These are phyloP conservation scores for Barypeithes pellucidus DNA, from an alignment of 2,888 invertebrate genomes.

Conservation along the genomic window DNA sequence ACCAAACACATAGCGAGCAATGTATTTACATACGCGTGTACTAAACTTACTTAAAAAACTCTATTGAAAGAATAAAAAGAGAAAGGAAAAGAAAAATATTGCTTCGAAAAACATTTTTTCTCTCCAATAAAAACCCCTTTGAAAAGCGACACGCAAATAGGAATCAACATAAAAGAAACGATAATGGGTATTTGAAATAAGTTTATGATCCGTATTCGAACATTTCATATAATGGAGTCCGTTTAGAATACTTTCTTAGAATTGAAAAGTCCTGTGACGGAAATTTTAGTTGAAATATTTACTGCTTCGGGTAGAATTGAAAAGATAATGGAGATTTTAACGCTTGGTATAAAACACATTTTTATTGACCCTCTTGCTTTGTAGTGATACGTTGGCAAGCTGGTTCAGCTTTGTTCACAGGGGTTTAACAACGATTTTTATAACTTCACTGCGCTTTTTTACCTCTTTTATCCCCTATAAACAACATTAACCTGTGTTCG, in stretches of 20 bases:
- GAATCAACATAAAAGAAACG: conserved; percentile 31
- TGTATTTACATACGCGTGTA: background rate
- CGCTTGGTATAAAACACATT: no score
- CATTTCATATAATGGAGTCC: conserved; percentile 11
- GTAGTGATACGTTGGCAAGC: no score
- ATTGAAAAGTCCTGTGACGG: conserved; percentile 9
- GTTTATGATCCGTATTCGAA: conserved; percentile 26
- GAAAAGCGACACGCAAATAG: conserved; percentile 14
- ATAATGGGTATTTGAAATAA: conserved; percentile 33
- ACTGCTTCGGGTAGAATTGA: no score
- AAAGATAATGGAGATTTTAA: no score
- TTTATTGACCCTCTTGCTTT: no score
- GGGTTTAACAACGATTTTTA: no score
- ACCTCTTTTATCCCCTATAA: no score
- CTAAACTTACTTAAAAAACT: background rate
- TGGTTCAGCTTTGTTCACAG: no score
- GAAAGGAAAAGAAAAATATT: conserved; percentile 2
- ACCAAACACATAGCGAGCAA: background rate
- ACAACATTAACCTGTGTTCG: no score
- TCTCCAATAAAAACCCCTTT: conserved; percentile 14
- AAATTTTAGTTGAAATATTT: background rate
- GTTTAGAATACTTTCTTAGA: conserved; percentile 15
- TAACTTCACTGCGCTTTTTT: no score
- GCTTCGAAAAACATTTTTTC: background rate
- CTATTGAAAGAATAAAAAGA: background rate